Evolutionary conservation across 2,797 vertebrate species (phyloP).

Genomic region (Poecilia picta): DNA sequence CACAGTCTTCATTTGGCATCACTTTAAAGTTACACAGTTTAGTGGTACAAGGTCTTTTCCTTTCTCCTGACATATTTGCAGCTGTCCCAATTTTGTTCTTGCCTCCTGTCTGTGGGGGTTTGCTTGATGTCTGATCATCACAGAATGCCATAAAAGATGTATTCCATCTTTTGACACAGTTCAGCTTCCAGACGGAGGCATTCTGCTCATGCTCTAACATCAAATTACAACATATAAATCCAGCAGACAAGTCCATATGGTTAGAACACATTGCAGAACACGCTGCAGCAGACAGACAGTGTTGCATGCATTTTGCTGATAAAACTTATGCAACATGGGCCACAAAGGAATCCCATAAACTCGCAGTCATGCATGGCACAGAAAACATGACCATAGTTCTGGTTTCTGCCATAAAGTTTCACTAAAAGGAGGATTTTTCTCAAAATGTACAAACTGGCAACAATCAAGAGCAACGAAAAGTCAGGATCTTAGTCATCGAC

Average conservation of each 20-base stretch:
- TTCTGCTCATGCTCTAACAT: conserved; percentile 8
- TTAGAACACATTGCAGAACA: conserved; percentile 1
- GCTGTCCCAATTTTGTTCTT: conserved; percentile 5
- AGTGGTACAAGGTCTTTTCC: background rate
- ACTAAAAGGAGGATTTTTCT: background rate
- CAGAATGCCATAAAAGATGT: background rate
- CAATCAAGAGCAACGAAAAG: background rate
- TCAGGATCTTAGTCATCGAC: background rate
- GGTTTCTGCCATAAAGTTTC: background rate
- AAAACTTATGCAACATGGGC: background rate
- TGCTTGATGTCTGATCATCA: conserved; percentile 1
- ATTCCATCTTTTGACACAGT: background rate
- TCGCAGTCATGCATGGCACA: background rate
- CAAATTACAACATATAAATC: background rate
- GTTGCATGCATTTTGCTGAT: background rate
- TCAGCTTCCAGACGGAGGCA: conserved; percentile 5
- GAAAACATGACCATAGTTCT: background rate
- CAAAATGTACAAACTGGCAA: background rate
- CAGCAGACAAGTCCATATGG: conserved; percentile 12
- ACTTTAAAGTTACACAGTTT: background rate
- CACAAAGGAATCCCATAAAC: background rate
- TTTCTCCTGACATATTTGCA: background rate
- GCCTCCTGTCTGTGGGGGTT: background rate
- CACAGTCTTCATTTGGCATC: background rate
- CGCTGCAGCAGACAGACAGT: background rate